phyloP scores from a whole-genome alignment of 1,140 invertebrate species.

The Homalodisca vitripennis region DNA sequence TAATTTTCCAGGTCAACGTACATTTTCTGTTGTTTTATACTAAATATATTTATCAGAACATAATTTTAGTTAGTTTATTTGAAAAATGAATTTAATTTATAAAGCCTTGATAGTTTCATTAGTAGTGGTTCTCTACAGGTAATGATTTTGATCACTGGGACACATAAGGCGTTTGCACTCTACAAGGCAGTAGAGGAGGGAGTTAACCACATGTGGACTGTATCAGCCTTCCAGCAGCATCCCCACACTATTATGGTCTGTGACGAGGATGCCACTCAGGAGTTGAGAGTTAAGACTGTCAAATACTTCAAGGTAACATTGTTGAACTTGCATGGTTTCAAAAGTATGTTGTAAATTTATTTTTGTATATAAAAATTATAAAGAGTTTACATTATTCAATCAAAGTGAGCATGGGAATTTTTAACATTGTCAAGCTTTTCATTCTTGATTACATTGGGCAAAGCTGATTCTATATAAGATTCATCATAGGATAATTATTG shows the following conservation, averaged over 20 bases:
- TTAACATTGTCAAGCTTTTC: too few species aligned
- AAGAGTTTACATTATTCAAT: neutral
- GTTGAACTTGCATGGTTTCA: neutral
- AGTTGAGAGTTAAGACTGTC: constrained; percentile 96
- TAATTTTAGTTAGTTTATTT: too few species aligned
- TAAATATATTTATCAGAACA: too few species aligned
- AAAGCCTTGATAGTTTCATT: too few species aligned
- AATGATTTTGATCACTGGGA: constrained; percentile 98
- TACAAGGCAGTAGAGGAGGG: constrained; percentile 97
- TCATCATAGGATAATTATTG: too few species aligned
- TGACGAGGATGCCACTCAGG: constrained; percentile 97
- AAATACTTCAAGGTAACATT: constrained; percentile 96
- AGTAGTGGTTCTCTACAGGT: too few species aligned
- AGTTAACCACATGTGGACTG: constrained; percentile 99
- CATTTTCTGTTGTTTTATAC: too few species aligned
- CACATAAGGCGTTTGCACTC: constrained; percentile 94
- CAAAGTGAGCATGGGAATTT: neutral
- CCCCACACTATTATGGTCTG: constrained; percentile 89
- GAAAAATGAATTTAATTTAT: too few species aligned
- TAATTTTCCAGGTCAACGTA: too few species aligned
- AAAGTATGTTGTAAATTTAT: neutral
- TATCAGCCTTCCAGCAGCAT: constrained; percentile 97
- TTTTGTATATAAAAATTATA: neutral
- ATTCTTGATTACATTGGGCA: too few species aligned
- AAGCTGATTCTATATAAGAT: too few species aligned